Evolutionary conservation across 2,797 vertebrate genomes (phyloP).

Genomic region (Phrynocephalus forsythii): DNA sequence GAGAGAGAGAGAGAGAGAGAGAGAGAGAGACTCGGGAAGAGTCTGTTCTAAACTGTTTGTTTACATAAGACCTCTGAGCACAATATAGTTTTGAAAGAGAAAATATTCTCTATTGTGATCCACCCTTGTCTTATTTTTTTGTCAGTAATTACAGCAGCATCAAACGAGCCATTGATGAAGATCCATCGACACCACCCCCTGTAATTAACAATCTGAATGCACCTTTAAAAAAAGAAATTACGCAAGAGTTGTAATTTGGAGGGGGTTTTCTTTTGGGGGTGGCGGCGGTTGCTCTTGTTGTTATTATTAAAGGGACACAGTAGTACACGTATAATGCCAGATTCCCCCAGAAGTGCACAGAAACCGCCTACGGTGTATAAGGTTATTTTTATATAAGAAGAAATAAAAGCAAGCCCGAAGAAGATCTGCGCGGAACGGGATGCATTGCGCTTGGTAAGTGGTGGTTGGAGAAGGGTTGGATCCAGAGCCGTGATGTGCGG

Average conservation of each 20-base stretch:
- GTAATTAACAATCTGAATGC: constrained; percentile 75
- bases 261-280: not conserved
- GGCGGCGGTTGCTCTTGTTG: not conserved
- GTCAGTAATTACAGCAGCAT: constrained; percentile 76
- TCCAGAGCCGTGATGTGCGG: not conserved
- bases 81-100: constrained; percentile 59
- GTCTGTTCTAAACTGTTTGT: constrained; percentile 49
- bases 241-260: constrained; percentile 74
- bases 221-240: constrained; percentile 65
- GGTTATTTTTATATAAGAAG: not conserved
- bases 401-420: not conserved
- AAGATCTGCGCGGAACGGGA: not conserved
- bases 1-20: no score
- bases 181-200: constrained; percentile 68
- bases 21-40: not conserved
- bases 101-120: constrained; percentile 72
- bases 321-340: not conserved
- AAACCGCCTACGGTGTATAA: not conserved
- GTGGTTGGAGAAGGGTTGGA: no score
- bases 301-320: constrained; percentile 38
- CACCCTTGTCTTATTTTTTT: constrained; percentile 68
- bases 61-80: constrained; percentile 37
- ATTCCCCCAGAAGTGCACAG: constrained; percentile 24
- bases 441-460: not conserved
- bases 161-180: constrained; percentile 75